Percentiles rank a stretch among this genome's conserved stretches.
Evolutionary conservation across 1,140 invertebrate species (phyloP).

Genomic region (Bactericera cockerelli): DNA sequence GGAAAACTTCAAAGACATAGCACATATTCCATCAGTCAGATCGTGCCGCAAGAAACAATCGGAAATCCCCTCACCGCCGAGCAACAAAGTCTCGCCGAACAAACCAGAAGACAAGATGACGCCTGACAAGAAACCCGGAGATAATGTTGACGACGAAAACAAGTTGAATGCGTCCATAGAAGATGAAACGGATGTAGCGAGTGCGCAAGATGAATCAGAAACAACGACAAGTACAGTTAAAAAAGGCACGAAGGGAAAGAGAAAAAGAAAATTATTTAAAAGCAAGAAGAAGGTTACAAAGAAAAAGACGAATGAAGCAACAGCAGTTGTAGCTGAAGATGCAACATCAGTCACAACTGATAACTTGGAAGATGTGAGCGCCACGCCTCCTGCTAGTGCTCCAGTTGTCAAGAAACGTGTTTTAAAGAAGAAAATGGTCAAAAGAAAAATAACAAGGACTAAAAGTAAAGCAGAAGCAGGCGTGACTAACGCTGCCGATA

Average conservation of each 20-base stretch:
- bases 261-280: not conserved
- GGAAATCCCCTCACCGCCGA: not conserved
- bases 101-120: no score
- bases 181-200: not conserved
- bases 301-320: no score
- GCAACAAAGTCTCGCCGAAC: no score
- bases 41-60: not conserved
- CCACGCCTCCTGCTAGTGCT: no score
- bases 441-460: not conserved
- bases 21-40: not conserved
- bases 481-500: not conserved
- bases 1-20: constrained; percentile 1
- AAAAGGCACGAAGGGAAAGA: not conserved
- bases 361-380: no score
- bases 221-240: not conserved
- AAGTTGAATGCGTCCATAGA: not conserved
- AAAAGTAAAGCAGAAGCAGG: no score
- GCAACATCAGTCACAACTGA: no score
- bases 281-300: no score
- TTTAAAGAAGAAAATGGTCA: no score
- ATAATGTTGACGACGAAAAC: not conserved
- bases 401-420: no score
- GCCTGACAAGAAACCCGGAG: not conserved
- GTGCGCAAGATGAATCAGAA: no score
- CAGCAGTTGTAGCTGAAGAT: no score